These are phyloP conservation scores for Leptonema lineaticorne DNA, from an alignment of 1,140 invertebrate genomes.

Conservation along the genomic window DNA sequence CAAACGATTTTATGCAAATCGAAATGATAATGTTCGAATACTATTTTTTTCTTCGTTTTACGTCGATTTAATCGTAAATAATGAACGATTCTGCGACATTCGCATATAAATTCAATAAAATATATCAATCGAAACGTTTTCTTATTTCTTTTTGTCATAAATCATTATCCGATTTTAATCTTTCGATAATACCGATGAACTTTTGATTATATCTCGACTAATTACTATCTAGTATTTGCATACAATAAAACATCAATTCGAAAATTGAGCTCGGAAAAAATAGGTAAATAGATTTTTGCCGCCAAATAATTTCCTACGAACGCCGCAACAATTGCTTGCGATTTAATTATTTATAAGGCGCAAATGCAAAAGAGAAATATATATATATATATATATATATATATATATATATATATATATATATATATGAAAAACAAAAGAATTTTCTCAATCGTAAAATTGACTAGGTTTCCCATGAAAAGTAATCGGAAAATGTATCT, in stretches of 20 bases:
- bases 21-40: not conserved
- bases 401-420: not conserved
- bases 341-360: too few species aligned
- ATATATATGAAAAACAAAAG: not conserved
- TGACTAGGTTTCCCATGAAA: not conserved
- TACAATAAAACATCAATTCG: slow-evolving; percentile 1
- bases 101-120: not conserved
- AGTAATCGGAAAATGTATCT: not conserved
- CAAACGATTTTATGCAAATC: not conserved
- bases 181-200: too few species aligned
- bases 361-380: too few species aligned
- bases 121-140: too few species aligned
- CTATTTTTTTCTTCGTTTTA: not conserved
- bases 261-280: slow-evolving; percentile 4
- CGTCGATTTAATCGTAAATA: not conserved
- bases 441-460: slow-evolving; percentile 4
- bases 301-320: too few species aligned
- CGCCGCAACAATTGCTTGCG: too few species aligned
- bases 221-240: slow-evolving; percentile 3
- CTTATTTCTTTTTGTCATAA: too few species aligned
- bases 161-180: too few species aligned
- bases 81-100: not conserved
- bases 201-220: too few species aligned
- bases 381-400: too few species aligned
- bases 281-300: slow-evolving; percentile 1